Evolutionary conservation across 2,113 vertebrate species (phyloP).

Genomic region (Aythya baeri): DNA sequence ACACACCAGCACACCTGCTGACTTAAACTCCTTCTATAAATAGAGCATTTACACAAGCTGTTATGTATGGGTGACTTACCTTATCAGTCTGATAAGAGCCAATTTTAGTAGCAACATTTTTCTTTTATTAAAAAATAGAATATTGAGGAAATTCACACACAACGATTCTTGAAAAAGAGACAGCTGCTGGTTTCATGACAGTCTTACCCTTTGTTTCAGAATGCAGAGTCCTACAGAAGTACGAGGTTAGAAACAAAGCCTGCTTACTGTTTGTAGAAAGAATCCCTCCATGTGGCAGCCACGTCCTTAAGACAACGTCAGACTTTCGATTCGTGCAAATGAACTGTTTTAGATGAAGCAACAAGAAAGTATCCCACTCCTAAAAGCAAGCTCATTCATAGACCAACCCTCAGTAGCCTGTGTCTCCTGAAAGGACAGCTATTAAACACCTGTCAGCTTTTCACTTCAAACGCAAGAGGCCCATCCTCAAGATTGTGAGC

Average conservation of each 20-base stretch:
- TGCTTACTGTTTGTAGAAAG: background rate
- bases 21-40: background rate
- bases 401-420: background rate
- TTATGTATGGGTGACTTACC: fast-evolving
- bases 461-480: background rate
- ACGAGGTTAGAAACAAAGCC: background rate
- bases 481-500: background rate
- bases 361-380: background rate
- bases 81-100: background rate
- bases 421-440: background rate
- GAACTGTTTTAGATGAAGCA: background rate
- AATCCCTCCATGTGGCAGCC: background rate
- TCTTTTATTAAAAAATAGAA: background rate
- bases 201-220: background rate
- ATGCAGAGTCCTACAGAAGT: background rate
- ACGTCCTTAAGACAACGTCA: background rate
- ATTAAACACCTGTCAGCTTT: background rate
- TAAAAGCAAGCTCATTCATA: background rate
- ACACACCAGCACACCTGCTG: background rate
- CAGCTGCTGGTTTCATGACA: background rate
- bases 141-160: background rate
- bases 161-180: background rate
- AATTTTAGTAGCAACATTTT: background rate
- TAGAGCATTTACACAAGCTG: background rate
- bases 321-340: background rate